Base-by-base conservation (phyloP, 2,888 invertebrate genomes). In the Oscheius sp. region DNA sequence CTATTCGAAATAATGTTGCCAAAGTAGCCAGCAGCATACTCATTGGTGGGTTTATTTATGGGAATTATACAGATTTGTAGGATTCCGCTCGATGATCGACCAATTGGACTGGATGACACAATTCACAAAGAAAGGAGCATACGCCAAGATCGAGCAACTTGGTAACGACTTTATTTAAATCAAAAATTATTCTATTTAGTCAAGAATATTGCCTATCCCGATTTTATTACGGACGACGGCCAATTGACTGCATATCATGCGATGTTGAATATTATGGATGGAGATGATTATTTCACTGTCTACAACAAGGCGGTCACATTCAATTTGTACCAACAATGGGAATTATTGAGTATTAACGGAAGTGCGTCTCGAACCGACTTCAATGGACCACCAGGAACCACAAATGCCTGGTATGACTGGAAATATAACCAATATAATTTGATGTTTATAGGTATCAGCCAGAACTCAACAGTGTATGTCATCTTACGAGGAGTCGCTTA, bases 151-250 rank as follows among this genome's bases (percentile, higher is more conserved):
- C 56, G 81, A 82, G 64, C 81, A 85, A 56, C 79, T 86, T 9
- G n/a, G n/a, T n/a, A n/a, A n/a, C n/a, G n/a, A n/a, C n/a, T n/a
- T n/a, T n/a, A n/a, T n/a, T n/a, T n/a, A n/a, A n/a, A n/a, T n/a
- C n/a, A n/a, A n/a, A n/a, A n/a, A n/a, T n/a, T n/a, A n/a, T n/a
- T n/a, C n/a, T n/a, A n/a, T n/a, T n/a, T n/a, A n/a, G 81, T 82
- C 35, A 81, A 82, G 63, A 86, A 86, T 76, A 82, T 86, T 43
- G 86, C 84, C 41, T 86, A 80, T 61, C 86, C 86, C 1, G 84
- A 83, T 61, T 85, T 76, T 72, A 78, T 86, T 58, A 72, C 77
- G 18, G 79, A 86, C 58, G 80, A 86, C 49, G 41, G 12, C 0
- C 53, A 74, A 16, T 76, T 87, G 13, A 78, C 70, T 23, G 43